Percentiles rank a stretch among this genome's conserved stretches.
phyloP scores from a whole-genome alignment of 2,797 vertebrate genomes.

The Labeo calbasu region DNA sequence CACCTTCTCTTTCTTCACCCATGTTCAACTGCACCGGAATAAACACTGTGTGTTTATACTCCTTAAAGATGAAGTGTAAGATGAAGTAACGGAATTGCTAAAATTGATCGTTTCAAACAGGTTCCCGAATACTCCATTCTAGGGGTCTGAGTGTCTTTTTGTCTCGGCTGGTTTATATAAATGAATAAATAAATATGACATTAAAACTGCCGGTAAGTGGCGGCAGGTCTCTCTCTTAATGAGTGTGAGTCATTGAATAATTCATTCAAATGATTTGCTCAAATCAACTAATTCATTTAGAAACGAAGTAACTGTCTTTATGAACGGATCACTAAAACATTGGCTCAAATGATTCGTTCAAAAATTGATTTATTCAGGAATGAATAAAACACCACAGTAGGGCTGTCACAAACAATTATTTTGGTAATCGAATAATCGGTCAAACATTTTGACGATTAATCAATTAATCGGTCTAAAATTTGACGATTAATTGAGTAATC shows the following conservation, averaged over 20 bases:
- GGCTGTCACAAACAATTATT: no score
- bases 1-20: conserved; percentile 14
- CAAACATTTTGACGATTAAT: no score
- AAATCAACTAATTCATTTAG: not conserved
- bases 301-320: not conserved
- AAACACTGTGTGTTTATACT: not conserved
- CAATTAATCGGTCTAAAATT: no score
- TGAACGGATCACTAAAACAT: not conserved
- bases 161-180: not conserved
- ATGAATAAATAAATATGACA: not conserved
- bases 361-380: not conserved
- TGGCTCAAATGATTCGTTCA: not conserved
- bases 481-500: no score
- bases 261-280: not conserved
- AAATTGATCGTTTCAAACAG: not conserved
- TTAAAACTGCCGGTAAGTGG: not conserved
- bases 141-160: not conserved
- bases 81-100: not conserved
- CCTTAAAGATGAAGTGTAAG: not conserved
- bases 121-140: not conserved
- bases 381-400: not conserved
- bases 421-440: no score
- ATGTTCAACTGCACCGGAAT: not conserved
- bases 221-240: not conserved
- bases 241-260: not conserved